Evolutionary conservation across 2,113 vertebrate genomes (phyloP).

Genomic region (Gracilinanus agilis): DNA sequence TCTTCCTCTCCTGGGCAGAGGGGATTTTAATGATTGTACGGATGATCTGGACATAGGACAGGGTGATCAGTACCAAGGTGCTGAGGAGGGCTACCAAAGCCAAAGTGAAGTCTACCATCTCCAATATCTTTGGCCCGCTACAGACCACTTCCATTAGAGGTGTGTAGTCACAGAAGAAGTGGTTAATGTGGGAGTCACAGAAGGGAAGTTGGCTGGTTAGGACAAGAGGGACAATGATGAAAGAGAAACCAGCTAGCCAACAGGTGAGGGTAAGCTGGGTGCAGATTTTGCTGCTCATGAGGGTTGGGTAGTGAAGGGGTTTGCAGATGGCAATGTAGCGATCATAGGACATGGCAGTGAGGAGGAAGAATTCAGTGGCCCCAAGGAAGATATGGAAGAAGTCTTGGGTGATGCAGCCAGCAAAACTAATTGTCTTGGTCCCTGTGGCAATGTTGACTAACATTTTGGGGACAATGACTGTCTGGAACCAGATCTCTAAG

Average conservation of each 20-base stretch:
- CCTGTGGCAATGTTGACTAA: conserved; percentile 25
- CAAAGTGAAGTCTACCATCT: conserved; percentile 21
- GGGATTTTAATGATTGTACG: conserved; percentile 20
- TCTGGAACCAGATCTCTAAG: conserved; percentile 67
- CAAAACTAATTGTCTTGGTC: conserved; percentile 39
- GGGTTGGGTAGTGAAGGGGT: not conserved
- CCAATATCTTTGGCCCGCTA: conserved; percentile 11
- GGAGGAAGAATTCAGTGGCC: conserved; percentile 44
- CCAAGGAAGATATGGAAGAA: conserved; percentile 53
- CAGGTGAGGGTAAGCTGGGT: conserved; percentile 26
- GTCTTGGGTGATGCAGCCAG: conserved; percentile 49
- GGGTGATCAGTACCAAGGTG: conserved; percentile 18
- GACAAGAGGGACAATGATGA: conserved; percentile 12
- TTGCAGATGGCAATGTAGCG: not conserved
- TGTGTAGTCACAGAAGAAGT: conserved; percentile 19
- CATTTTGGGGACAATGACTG: conserved; percentile 56
- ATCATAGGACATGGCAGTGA: not conserved
- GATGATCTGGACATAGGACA: conserved; percentile 55
- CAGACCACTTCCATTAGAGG: conserved; percentile 35
- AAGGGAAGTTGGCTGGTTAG: conserved; percentile 30
- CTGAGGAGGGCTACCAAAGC: conserved; percentile 8
- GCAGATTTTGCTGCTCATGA: conserved; percentile 31
- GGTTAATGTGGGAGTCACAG: conserved; percentile 31
- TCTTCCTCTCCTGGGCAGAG: conserved; percentile 18
- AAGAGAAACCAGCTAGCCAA: conserved; percentile 5